phyloP scores from a whole-genome alignment of 2,113 vertebrate species.

The Lates calcarifer region DNA sequence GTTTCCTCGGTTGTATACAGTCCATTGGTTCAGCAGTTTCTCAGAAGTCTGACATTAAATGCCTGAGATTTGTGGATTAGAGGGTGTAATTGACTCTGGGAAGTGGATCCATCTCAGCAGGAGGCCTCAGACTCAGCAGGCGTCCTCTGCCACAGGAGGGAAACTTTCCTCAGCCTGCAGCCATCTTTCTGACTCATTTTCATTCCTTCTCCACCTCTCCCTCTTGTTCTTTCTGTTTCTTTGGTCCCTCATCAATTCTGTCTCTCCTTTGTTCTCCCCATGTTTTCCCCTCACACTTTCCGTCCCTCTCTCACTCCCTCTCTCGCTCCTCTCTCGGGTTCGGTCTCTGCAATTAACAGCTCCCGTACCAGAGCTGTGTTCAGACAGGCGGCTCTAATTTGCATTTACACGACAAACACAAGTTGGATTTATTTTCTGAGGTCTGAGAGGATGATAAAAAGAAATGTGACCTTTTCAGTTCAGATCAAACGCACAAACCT shows the following conservation, averaged over 20 bases:
- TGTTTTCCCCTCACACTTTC: neutral
- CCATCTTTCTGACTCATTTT: neutral
- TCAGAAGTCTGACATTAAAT: conserved; percentile 8
- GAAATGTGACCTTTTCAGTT: neutral
- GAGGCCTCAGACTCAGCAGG: conserved; percentile 27
- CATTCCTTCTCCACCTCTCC: neutral
- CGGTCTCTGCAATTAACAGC: conserved; percentile 7
- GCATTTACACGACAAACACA: conserved; percentile 5
- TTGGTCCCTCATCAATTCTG: neutral
- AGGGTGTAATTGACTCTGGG: conserved; percentile 17
- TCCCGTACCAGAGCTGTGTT: neutral
- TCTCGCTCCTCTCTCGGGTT: neutral
- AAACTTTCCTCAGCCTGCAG: conserved; percentile 7
- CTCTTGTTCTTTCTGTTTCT: neutral
- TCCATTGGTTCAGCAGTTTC: neutral
- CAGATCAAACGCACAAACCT: neutral
- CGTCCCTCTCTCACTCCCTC: neutral
- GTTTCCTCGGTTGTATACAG: neutral
- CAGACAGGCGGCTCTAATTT: neutral
- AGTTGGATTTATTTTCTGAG: neutral
- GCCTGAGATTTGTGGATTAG: conserved; percentile 5
- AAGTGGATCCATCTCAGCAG: conserved; percentile 24
- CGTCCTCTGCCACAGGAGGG: conserved; percentile 4
- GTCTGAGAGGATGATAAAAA: neutral
- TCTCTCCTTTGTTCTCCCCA: neutral